Evolutionary conservation across 2,888 invertebrate genomes (phyloP), one percentile per base, ranked within the genome.

Genomic region (Coleophora deauratella): DNA sequence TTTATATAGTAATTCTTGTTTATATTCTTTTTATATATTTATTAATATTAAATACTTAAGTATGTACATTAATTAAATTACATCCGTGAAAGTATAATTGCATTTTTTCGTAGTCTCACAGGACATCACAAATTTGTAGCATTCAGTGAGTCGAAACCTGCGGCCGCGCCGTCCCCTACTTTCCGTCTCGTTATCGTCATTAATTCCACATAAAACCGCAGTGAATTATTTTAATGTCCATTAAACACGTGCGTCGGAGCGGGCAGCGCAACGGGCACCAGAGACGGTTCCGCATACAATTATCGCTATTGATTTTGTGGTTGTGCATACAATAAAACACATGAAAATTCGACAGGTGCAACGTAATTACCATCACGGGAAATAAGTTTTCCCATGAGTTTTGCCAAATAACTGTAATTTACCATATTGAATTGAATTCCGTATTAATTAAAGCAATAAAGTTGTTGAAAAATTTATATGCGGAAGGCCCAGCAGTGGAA

Each of bases 261-360:
- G 35, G 40, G 28, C 21, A 35, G 35, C 35, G 35, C 11, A 11
- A 21, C 21, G 21, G 9, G 35, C 56, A 54, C 65, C 57, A 52
- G 53, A 55, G 59, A 59, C 21, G 60, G 66, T 73, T 72, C 66
- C 66, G 60, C 53, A 46, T 55, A 49, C 70, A 74, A 82, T 85
- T 85, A 84, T 85, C 84, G 67, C 84, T 75, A 82, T 84, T 81
- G 79, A 81, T 73, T 80, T 73, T 77, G 84, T 46, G 82, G 84
- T 82, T 54, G 48, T 38, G 47, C 10, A 10, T 31, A n/a, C 21
- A 6, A 21, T 48, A 54, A 47, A 52, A 57, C 55, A 21, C 54
- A 52, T 52, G 55, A 51, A 65, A 59, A 47, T 45, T 39, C 38
- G 48, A 52, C 79, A 79, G 79, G 79, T 79, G 80, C 54, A 53